phyloP scores from a whole-genome alignment of 2,888 invertebrate genomes.

The Sinotaia quadrata region DNA sequence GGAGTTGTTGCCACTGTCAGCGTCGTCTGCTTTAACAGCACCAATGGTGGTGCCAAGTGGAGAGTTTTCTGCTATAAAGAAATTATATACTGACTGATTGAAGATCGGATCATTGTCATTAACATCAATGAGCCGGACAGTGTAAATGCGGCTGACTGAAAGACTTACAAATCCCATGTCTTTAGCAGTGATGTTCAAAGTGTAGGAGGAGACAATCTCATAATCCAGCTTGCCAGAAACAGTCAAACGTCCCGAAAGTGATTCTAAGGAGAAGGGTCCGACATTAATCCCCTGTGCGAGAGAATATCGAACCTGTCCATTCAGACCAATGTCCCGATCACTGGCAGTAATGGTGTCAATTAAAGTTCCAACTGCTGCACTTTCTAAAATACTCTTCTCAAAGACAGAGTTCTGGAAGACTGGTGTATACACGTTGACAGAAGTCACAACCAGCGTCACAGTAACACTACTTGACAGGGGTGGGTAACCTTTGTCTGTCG shows the following conservation, averaged over 20 bases:
- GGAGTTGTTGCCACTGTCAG: slow-evolving; percentile 90
- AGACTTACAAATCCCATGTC: slow-evolving; percentile 88
- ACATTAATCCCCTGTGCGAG: slow-evolving; percentile 80
- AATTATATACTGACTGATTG: slow-evolving; percentile 83
- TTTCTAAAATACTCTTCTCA: slow-evolving; percentile 92
- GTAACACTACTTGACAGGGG: slow-evolving; percentile 84
- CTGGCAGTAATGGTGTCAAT: slow-evolving; percentile 86
- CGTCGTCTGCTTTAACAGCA: slow-evolving; percentile 83
- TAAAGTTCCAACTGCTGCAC: slow-evolving; percentile 87
- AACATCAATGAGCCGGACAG: slow-evolving; percentile 90
- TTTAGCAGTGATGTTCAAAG: slow-evolving; percentile 87
- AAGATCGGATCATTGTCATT: slow-evolving; percentile 90
- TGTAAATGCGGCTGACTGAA: slow-evolving; percentile 84
- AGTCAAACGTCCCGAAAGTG: slow-evolving; percentile 84
- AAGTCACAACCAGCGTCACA: slow-evolving; percentile 77
- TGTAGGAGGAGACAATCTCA: slow-evolving; percentile 87
- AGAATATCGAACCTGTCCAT: slow-evolving; percentile 86
- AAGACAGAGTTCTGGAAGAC: slow-evolving; percentile 85
- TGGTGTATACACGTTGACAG: slow-evolving; percentile 86
- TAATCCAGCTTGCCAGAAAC: slow-evolving; percentile 88
- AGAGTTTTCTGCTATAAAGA: slow-evolving; percentile 87
- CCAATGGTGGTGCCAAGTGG: slow-evolving; percentile 79
- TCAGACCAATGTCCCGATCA: slow-evolving; percentile 89
- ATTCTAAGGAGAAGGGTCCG: slow-evolving; percentile 85
- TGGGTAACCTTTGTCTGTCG: slow-evolving; percentile 90